Evolutionary conservation across 2,113 vertebrate genomes (phyloP).

Genomic region (Tricholaema leucomelas): DNA sequence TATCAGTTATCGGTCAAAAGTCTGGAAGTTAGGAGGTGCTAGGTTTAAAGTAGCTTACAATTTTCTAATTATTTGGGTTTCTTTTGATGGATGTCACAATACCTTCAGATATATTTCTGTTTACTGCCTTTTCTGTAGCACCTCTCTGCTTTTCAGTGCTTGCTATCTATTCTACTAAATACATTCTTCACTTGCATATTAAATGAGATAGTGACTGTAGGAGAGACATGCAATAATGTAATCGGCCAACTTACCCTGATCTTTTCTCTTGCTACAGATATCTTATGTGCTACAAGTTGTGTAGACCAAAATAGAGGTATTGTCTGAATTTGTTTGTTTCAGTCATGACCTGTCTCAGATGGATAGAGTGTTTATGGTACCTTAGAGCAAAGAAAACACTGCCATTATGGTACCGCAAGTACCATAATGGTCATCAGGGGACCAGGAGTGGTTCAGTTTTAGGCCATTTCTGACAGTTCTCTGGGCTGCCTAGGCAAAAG

Average conservation of each 20-base stretch:
- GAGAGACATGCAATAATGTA: neutral
- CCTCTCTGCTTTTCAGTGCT: neutral
- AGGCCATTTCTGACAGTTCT: neutral
- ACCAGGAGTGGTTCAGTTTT: neutral
- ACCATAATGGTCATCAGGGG: neutral
- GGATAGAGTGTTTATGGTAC: neutral
- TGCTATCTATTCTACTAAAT: neutral
- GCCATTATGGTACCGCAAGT: rapidly evolving
- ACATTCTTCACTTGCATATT: neutral
- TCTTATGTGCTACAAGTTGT: neutral
- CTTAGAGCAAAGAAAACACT: neutral
- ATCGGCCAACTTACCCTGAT: neutral
- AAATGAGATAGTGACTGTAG: no score
- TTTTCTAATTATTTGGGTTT: no score
- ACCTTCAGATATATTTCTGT: neutral
- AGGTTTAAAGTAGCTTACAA: neutral
- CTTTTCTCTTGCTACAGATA: neutral
- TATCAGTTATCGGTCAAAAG: neutral
- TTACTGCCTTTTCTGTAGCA: neutral
- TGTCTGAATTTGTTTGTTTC: neutral
- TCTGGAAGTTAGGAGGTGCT: neutral
- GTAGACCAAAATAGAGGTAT: neutral
- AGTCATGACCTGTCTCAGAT: neutral
- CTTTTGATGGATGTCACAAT: neutral
- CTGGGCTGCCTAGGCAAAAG: neutral